Percentiles rank a stretch among this genome's conserved stretches.
phyloP scores from a whole-genome alignment of 2,888 invertebrate species.

The Exocentrus adspersus region DNA sequence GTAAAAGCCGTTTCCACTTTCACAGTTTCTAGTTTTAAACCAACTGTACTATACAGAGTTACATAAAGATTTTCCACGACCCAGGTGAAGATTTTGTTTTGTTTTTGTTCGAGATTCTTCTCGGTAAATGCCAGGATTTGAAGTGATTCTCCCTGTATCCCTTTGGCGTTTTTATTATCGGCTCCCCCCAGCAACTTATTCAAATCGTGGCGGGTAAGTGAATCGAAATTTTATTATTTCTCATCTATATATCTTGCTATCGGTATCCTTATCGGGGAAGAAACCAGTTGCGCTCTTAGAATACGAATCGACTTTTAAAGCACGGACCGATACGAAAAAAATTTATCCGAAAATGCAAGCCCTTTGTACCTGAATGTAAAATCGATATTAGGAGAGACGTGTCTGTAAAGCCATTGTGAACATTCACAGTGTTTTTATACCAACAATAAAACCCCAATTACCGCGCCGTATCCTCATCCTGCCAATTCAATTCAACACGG shows the following conservation, averaged over 20 bases:
- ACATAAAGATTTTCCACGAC: too few species aligned
- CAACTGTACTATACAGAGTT: too few species aligned
- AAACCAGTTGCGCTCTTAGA: slow-evolving; percentile 3
- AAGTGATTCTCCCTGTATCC: too few species aligned
- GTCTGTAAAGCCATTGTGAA: not conserved
- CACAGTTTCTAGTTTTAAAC: too few species aligned
- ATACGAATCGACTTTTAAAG: not conserved
- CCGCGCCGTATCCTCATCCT: not conserved
- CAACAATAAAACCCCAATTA: not conserved
- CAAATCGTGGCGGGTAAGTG: slow-evolving; percentile 1
- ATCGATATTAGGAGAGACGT: too few species aligned
- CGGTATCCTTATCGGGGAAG: slow-evolving; percentile 1
- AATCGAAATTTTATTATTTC: slow-evolving; percentile 9
- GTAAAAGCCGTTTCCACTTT: too few species aligned
- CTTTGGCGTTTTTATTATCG: not conserved
- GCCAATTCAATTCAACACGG: not conserved
- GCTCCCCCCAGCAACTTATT: not conserved
- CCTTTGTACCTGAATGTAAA: too few species aligned
- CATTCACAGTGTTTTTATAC: not conserved
- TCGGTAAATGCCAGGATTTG: too few species aligned
- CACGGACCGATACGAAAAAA: not conserved
- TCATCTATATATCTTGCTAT: slow-evolving; percentile 2
- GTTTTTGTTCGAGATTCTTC: too few species aligned
- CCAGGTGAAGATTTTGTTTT: too few species aligned
- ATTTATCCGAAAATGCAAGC: not conserved